Conservation (phyloP, 2,888 invertebrate genomes). For the Epinotia demarniana region DNA sequence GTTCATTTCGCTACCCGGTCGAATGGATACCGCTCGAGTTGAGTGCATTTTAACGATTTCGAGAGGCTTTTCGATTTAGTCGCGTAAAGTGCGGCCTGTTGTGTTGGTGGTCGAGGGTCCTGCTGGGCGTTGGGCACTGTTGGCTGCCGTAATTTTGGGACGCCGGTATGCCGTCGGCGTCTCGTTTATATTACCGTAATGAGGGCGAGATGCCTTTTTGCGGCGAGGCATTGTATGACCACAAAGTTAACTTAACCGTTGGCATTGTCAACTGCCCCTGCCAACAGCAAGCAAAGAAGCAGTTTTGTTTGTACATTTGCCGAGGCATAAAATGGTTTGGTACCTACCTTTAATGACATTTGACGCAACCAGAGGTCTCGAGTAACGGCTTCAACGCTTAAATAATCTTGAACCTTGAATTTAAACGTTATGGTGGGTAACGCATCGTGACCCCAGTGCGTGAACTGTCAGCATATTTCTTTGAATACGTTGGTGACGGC, state of each 20-base stretch:
- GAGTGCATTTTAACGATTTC: conserved; percentile 62
- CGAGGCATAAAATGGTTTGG: background rate
- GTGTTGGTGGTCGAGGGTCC: conserved; percentile 54
- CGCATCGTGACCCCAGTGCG: conserved; percentile 16
- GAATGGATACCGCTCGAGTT: conserved; percentile 58
- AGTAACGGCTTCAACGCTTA: background rate
- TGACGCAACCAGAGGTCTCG: conserved; percentile 8
- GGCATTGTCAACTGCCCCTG: background rate
- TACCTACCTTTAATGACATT: conserved; percentile 7
- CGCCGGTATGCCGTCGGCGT: conserved; percentile 59
- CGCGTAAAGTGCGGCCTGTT: conserved; percentile 53
- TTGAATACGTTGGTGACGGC: conserved; percentile 15
- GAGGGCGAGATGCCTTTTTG: conserved; percentile 57
- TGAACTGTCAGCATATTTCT: conserved; percentile 19
- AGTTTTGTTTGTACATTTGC: background rate
- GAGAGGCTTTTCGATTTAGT: conserved; percentile 57
- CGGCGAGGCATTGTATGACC: conserved; percentile 40
- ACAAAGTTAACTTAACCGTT: conserved; percentile 7
- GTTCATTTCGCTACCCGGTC: conserved; percentile 51
- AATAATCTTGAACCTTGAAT: background rate
- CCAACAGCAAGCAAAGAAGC: background rate
- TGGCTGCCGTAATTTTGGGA: conserved; percentile 56
- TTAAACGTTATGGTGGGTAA: background rate
- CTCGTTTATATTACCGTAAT: conserved; percentile 77
- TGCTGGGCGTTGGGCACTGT: conserved; percentile 37